Evolutionary conservation across 2,797 vertebrate genomes (phyloP).

Genomic region (Nyctalus aviator): DNA sequence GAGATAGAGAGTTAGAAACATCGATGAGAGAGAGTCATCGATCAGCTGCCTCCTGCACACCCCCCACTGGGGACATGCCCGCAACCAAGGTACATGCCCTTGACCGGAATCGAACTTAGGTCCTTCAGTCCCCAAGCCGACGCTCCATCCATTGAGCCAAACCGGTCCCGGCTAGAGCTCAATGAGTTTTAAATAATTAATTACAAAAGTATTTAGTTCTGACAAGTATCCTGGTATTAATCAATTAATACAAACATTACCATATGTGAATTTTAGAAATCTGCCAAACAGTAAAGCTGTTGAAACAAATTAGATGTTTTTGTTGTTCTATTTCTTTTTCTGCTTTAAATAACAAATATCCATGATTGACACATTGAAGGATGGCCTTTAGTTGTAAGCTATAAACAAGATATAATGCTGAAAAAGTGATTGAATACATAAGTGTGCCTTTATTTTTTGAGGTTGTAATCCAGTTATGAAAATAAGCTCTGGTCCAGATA

Average conservation of each 20-base stretch:
- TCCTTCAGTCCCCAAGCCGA: no score
- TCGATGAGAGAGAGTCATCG: no score
- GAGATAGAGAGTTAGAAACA: no score
- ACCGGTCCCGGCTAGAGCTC: no score
- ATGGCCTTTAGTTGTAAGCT: constrained; percentile 12
- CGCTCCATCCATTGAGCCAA: no score
- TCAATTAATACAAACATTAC: constrained; percentile 66
- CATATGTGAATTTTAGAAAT: constrained; percentile 68
- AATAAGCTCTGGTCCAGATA: not conserved
- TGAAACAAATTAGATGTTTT: constrained; percentile 51
- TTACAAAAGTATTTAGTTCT: constrained; percentile 59
- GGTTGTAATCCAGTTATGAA: constrained; percentile 1
- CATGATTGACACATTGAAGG: not conserved
- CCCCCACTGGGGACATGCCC: no score
- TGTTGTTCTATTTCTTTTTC: constrained; percentile 53
- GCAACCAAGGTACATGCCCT: no score
- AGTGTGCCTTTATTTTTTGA: constrained; percentile 28
- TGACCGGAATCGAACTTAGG: no score
- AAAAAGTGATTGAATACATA: not conserved
- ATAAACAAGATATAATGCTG: constrained; percentile 22
- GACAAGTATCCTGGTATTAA: constrained; percentile 66
- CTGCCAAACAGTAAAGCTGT: constrained; percentile 59
- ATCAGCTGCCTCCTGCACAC: no score
- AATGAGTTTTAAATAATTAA: constrained; percentile 65
- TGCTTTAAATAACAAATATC: constrained; percentile 39